A percentile compares a stretch with the other conserved stretches of the same genome.
These are phyloP conservation scores for Actinia equina DNA, from an alignment of 64 coral and sea anemone genomes.

Conservation along the genomic window DNA sequence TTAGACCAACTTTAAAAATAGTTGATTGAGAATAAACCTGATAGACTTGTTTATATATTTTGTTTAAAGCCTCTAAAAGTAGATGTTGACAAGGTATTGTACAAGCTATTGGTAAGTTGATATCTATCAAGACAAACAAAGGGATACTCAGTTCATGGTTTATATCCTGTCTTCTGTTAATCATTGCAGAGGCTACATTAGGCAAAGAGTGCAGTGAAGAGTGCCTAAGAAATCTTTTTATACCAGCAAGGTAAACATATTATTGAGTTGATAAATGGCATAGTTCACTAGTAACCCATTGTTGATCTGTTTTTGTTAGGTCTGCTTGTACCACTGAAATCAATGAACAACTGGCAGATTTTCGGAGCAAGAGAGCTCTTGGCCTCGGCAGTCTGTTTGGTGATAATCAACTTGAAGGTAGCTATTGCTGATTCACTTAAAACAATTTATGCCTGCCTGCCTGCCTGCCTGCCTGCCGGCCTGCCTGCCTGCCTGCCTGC, in stretches of 20 bases:
- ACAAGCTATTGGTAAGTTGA: slow-evolving; percentile 54
- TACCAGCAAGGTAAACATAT: slow-evolving; percentile 30
- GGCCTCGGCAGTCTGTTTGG: slow-evolving; percentile 96
- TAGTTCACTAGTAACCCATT: not conserved
- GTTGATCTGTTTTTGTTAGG: slow-evolving; percentile 24
- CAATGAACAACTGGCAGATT: slow-evolving; percentile 85
- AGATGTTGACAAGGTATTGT: slow-evolving; percentile 56
- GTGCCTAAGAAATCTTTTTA: slow-evolving; percentile 23
- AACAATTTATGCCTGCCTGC: not conserved
- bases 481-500: too few relatives aligned
- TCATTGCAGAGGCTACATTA: slow-evolving; percentile 20
- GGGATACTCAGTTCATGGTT: not conserved
- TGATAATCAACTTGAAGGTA: slow-evolving; percentile 95
- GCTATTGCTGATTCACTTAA: not conserved
- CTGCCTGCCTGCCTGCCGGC: too few relatives aligned
- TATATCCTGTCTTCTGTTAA: not conserved
- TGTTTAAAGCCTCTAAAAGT: slow-evolving; percentile 60
- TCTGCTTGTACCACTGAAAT: slow-evolving; percentile 72
- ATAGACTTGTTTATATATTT: too few relatives aligned
- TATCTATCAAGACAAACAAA: not conserved
- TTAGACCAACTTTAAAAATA: too few relatives aligned
- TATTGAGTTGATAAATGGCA: not conserved
- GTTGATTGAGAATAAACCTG: too few relatives aligned
- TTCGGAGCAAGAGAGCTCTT: slow-evolving; percentile 97
- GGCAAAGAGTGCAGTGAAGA: slow-evolving; percentile 55